Conservation (phyloP, 2,797 vertebrate species). For the Parotocinclus haroldoi region DNA sequence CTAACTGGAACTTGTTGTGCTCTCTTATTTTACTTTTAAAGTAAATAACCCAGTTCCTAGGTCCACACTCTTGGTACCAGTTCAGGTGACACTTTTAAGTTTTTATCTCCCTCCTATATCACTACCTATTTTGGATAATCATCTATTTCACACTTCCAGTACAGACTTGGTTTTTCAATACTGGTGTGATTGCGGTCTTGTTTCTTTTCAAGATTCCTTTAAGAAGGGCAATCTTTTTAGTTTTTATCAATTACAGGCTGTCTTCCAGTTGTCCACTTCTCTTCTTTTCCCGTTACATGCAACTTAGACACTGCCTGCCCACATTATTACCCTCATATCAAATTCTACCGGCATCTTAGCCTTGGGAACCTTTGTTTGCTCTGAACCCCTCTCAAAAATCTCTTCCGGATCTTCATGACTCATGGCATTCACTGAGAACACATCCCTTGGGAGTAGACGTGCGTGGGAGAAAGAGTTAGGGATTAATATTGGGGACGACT, state of each 20-base stretch:
- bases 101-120: not conserved
- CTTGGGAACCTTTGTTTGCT: not conserved
- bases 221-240: not conserved
- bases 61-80: not conserved
- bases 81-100: conserved; percentile 1
- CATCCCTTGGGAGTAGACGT: no score
- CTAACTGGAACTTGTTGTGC: no score
- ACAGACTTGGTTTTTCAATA: not conserved
- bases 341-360: not conserved
- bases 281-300: not conserved
- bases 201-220: not conserved
- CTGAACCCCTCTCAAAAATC: not conserved
- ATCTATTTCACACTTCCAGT: not conserved
- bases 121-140: no score
- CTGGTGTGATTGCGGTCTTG: not conserved
- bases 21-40: no score
- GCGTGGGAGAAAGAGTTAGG: no score
- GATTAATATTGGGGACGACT: no score
- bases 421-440: not conserved
- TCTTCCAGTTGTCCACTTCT: not conserved
- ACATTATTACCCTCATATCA: not conserved
- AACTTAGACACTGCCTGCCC: not conserved
- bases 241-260: not conserved
- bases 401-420: not conserved
- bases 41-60: not conserved